Conservation (phyloP, 1,140 invertebrate species). For the Octopus sinensis region DNA sequence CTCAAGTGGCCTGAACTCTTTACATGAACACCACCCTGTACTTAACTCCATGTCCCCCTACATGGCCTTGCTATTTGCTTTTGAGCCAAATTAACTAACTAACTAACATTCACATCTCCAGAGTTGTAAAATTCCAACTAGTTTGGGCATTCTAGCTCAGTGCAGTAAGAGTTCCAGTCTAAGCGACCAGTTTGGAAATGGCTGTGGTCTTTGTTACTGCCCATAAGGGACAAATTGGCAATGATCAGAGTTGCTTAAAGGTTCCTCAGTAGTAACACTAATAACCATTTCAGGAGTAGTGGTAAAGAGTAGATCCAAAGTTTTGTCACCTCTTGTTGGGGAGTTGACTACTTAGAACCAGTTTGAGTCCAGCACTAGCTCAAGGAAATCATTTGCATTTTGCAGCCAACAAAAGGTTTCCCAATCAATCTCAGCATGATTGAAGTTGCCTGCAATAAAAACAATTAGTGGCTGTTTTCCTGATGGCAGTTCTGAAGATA, state of each 20-base stretch:
- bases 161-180: neutral
- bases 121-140: no score
- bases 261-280: no score
- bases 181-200: neutral
- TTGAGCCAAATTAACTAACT: no score
- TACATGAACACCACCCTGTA: no score
- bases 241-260: no score
- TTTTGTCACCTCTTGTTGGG: neutral
- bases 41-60: no score
- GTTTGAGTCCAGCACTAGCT: neutral
- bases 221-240: neutral
- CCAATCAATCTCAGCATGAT: neutral
- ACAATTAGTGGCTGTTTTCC: neutral
- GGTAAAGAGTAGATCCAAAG: no score
- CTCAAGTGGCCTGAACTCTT: no score
- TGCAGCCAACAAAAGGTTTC: neutral
- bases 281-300: no score
- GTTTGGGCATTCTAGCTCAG: no score
- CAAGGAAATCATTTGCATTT: neutral
- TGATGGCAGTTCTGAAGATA: neutral
- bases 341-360: neutral
- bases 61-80: no score
- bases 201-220: neutral
- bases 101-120: no score
- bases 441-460: neutral